Percentiles rank a stretch among this genome's conserved stretches.
phyloP scores from a whole-genome alignment of 23 tunicate genomes.

The Phallusia fumigata region DNA sequence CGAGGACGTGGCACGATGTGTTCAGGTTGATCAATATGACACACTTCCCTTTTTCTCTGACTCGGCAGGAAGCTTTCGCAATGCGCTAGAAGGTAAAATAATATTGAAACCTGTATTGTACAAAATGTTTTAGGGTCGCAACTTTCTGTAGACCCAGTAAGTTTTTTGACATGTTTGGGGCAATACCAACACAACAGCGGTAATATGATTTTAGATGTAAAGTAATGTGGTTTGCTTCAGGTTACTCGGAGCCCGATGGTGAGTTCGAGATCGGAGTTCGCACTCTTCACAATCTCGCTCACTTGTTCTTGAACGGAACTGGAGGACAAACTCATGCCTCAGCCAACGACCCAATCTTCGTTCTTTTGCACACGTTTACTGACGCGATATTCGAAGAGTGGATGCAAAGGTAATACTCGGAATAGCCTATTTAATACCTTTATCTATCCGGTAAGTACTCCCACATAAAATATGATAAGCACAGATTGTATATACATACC shows the following conservation, averaged over 20 bases:
- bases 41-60: constrained; percentile 63
- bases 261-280: constrained; percentile 72
- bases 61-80: constrained; percentile 70
- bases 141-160: no score
- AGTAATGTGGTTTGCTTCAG: constrained; percentile 11
- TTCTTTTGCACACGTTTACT: constrained; percentile 68
- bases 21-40: constrained; percentile 57
- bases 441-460: no score
- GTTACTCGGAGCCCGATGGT: constrained; percentile 64
- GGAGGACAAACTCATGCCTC: constrained; percentile 80
- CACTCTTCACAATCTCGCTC: constrained; percentile 72
- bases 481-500: no score
- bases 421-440: no score
- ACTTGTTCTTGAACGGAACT: constrained; percentile 78
- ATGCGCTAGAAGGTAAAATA: constrained; percentile 63
- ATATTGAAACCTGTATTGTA: background rate
- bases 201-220: no score
- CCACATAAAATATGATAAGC: no score
- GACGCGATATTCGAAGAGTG: constrained; percentile 87
- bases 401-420: constrained; percentile 44
- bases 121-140: background rate
- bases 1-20: constrained; percentile 57
- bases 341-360: constrained; percentile 80
- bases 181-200: no score
- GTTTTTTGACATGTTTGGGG: no score